Evolutionary conservation across 2,888 invertebrate species (phyloP).

Genomic region (Rambutsinella grinnellia): DNA sequence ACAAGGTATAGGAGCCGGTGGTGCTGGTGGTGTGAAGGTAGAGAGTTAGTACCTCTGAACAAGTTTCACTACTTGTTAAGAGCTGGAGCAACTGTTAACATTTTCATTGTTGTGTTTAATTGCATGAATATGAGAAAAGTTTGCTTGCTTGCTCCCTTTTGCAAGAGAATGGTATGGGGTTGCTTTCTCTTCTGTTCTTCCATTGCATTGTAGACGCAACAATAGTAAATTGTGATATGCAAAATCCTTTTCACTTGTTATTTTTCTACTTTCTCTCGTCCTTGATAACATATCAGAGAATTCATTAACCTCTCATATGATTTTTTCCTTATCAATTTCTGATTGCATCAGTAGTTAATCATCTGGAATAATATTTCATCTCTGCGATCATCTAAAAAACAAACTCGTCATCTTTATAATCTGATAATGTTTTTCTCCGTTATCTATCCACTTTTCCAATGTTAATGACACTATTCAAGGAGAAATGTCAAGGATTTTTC

Average conservation of each 20-base stretch:
- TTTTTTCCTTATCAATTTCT: too few species aligned
- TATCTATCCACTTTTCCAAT: background rate
- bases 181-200: background rate
- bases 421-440: background rate
- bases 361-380: too few species aligned
- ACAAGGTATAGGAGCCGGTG: too few species aligned
- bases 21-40: background rate
- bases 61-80: constrained; percentile 37
- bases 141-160: background rate
- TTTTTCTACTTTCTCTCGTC: too few species aligned
- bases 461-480: constrained; percentile 54
- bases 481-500: constrained; percentile 30
- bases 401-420: background rate
- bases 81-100: constrained; percentile 45
- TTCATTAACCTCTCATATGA: too few species aligned
- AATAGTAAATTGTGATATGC: too few species aligned
- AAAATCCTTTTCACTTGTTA: too few species aligned
- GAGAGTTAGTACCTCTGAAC: background rate
- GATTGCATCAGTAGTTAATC: too few species aligned
- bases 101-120: background rate
- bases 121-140: background rate
- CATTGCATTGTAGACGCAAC: background rate
- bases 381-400: background rate
- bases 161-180: background rate
- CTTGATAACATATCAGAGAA: too few species aligned